These are phyloP conservation scores for Molorchus minor DNA, from an alignment of 2,888 invertebrate genomes.

Conservation along the genomic window DNA sequence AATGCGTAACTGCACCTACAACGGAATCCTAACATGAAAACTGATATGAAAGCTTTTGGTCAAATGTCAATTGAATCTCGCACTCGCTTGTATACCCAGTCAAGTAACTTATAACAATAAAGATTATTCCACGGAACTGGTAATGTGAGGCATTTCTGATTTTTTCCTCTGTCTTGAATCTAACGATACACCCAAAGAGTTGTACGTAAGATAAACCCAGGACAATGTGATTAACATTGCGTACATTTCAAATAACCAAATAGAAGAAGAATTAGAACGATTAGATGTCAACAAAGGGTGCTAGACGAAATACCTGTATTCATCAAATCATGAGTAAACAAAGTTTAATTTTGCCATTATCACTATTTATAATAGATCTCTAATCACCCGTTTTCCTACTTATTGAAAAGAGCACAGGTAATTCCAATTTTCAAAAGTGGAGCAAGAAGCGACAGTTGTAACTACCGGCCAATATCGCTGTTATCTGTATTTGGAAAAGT, in stretches of 20 bases:
- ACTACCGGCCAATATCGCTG: too few species aligned
- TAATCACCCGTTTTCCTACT: neutral
- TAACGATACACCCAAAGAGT: neutral
- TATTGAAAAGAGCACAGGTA: neutral
- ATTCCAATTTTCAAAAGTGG: too few species aligned
- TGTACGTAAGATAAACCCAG: neutral
- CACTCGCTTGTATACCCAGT: neutral
- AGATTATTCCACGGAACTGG: neutral
- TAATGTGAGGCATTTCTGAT: neutral
- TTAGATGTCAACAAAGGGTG: neutral
- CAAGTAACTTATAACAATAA: neutral
- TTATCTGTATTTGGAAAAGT: too few species aligned
- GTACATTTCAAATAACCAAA: neutral
- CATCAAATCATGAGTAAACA: neutral
- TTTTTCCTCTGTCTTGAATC: neutral
- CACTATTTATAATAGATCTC: neutral
- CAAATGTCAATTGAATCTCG: neutral
- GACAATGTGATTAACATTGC: neutral
- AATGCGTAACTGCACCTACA: neutral
- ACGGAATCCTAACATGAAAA: neutral
- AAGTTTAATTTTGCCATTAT: neutral
- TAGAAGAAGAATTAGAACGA: neutral
- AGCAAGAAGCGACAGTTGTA: too few species aligned
- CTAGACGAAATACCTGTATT: neutral
- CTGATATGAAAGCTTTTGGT: neutral